Conservation (phyloP, 2,888 invertebrate species). For the Neria commutata region DNA sequence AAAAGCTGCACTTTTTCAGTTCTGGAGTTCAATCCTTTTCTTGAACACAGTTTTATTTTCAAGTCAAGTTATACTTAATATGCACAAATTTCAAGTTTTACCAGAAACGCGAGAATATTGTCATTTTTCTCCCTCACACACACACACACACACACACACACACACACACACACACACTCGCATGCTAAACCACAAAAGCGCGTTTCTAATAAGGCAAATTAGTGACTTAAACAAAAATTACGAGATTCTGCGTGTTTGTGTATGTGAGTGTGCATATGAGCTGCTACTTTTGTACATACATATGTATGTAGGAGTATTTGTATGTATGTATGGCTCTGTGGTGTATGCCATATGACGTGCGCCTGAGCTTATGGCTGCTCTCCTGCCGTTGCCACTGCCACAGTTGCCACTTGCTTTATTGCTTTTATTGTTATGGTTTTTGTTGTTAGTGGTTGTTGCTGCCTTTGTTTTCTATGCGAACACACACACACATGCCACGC, state of each 20-base stretch:
- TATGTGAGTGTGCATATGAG: background rate
- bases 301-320: constrained; percentile 30
- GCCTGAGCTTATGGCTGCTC: constrained; percentile 9
- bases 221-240: no score
- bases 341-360: background rate
- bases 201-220: background rate
- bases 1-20: no score
- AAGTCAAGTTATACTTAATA: no score
- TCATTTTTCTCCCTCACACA: no score
- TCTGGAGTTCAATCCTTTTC: no score
- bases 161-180: constrained; percentile 21
- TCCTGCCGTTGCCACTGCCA: constrained; percentile 10
- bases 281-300: background rate
- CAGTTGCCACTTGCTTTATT: constrained; percentile 15
- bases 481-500: no score
- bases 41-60: no score
- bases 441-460: no score
- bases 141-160: constrained; percentile 17
- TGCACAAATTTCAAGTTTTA: no score
- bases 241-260: no score
- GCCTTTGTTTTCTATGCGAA: no score
- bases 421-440: constrained; percentile 7
- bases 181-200: constrained; percentile 8
- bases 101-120: constrained; percentile 35
- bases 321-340: constrained; percentile 9